A percentile compares a stretch with the other conserved stretches of the same genome.
Evolutionary conservation across 2,113 vertebrate species (phyloP).

Genomic region (Mystacornis crossleyi): DNA sequence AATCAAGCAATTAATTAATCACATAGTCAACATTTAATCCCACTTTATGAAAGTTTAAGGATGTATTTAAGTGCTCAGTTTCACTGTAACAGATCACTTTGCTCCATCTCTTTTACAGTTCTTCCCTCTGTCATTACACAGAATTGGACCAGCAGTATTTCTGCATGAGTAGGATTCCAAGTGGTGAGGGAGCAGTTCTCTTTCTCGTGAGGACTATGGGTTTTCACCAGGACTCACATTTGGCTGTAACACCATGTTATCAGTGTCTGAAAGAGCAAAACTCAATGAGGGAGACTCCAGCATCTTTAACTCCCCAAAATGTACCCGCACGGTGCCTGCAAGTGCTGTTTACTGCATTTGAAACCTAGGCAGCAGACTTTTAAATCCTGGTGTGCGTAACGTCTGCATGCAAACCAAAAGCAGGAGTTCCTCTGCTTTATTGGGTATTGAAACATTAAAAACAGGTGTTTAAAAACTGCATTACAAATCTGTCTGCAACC

Average conservation of each 20-base stretch:
- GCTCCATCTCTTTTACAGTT: background rate
- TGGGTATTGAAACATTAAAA: conserved; percentile 25
- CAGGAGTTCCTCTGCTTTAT: background rate
- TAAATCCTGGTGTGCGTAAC: background rate
- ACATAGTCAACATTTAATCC: background rate
- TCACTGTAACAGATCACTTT: background rate
- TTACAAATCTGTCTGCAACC: conserved; percentile 13
- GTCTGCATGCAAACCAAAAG: conserved; percentile 30
- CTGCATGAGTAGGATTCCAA: background rate
- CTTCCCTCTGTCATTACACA: background rate
- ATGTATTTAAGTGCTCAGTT: background rate
- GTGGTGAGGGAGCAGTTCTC: background rate
- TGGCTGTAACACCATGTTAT: background rate
- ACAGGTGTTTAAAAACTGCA: conserved; percentile 19
- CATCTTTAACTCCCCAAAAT: background rate
- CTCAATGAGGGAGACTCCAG: background rate
- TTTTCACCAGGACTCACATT: background rate
- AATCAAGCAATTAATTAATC: too few species aligned
- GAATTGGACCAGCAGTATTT: background rate
- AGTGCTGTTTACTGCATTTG: background rate
- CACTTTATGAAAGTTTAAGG: background rate
- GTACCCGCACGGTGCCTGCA: background rate
- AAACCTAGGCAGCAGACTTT: background rate
- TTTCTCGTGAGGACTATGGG: background rate
- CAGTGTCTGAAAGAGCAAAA: background rate